These are phyloP conservation scores for Drosophila cardini DNA, from an alignment of 1,140 invertebrate genomes.

Conservation along the genomic window DNA sequence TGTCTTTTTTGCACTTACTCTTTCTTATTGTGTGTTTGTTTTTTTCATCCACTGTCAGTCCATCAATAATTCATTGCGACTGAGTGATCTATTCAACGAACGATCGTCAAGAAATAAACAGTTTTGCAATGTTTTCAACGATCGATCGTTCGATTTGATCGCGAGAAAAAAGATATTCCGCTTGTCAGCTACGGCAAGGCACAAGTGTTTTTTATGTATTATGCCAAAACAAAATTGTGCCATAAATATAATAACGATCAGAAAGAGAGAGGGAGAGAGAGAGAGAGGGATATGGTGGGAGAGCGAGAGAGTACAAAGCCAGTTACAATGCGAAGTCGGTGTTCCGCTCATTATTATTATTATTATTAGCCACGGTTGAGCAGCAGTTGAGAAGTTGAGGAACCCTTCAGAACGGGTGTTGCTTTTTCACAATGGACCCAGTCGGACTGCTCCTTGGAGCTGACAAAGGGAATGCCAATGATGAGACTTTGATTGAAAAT, in stretches of 20 bases:
- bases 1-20: neutral
- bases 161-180: slow-evolving; percentile 83
- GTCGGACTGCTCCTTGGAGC: slow-evolving; percentile 5
- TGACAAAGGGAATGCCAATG: slow-evolving; percentile 46
- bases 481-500: slow-evolving; percentile 56
- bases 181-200: slow-evolving; percentile 64
- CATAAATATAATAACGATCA: slow-evolving; percentile 81
- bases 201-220: slow-evolving; percentile 71
- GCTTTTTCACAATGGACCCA: slow-evolving; percentile 63
- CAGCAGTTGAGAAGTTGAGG: slow-evolving; percentile 63
- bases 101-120: slow-evolving; percentile 33
- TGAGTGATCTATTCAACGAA: slow-evolving; percentile 74
- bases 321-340: slow-evolving; percentile 41
- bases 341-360: slow-evolving; percentile 76
- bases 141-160: slow-evolving; percentile 46
- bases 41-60: slow-evolving; percentile 30
- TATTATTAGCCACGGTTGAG: slow-evolving; percentile 39
- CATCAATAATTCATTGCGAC: slow-evolving; percentile 79
- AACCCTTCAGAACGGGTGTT: slow-evolving; percentile 76
- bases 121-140: slow-evolving; percentile 2
- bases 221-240: slow-evolving; percentile 71
- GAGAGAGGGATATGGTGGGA: neutral
- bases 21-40: slow-evolving; percentile 18
- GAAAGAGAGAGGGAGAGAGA: slow-evolving; percentile 7
- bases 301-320: neutral